Base-by-base conservation (phyloP, 2,113 vertebrate species). In the Mesembrinibis cayennensis region DNA sequence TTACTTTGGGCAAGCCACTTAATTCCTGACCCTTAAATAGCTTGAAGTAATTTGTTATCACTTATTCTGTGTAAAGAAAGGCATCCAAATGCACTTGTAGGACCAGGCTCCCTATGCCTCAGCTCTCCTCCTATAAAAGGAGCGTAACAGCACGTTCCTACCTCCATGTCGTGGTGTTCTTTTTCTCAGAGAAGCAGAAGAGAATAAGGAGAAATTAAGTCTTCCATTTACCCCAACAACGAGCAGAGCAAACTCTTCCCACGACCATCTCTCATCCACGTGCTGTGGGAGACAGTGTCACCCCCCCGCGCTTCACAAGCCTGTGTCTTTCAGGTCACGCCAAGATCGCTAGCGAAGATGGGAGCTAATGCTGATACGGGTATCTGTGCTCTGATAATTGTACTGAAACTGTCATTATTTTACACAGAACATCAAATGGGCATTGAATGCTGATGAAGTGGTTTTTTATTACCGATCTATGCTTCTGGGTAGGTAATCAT, bases 401-500 rank as follows among this genome's bases (percentile, higher is more conserved):
- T 40, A 71, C 49, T 42, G 82, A 82, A 97, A 66, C n/a, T 66
- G 66, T 59, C 59, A 71, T 70, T 91, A 65, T 55, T 80, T 94
- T 76, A 90, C 70, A 80, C 45, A 79, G 49, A 71, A 53, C 52
- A 83, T 87, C 92, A 94, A 90, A 92, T 72, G 74, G 67, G 82
- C 34, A 17, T 40, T 88, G 92, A 87, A 90, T 90, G 87, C 78
- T 84, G 77, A 95, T 89, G 30, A 93, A 90, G 84, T 49, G 45
- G 0, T 7, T 65, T 95, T 91, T 82, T 87, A 83, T 89, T 74
- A 81, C 83, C 76, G 89, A 36, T 90, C 59, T 82, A 79, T 77
- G 76, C 83, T 95, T 89, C 89, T 95, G 81, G 52, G 91, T 47
- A 89, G 23, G 84, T 40, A 97, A 65, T 76, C 55, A 90, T 69